Percentiles rank a stretch among this genome's conserved stretches.
These are phyloP conservation scores for Cephus rjabovi DNA, from an alignment of 2,888 invertebrate species.

Conservation along the genomic window DNA sequence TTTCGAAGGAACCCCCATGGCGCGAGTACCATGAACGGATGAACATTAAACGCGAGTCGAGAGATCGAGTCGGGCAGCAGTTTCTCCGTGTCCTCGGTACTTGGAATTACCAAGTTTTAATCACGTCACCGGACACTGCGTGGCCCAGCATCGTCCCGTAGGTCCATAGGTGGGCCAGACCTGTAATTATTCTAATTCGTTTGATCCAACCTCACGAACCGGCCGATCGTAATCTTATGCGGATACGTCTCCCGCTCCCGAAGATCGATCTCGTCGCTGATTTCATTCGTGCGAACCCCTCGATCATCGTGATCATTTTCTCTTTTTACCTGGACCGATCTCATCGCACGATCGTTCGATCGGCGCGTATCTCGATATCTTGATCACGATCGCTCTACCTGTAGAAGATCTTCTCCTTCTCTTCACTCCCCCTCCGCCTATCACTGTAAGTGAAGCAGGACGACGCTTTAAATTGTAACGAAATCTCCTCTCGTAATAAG, in stretches of 20 bases:
- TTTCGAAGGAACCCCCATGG: neutral
- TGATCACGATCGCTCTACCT: neutral
- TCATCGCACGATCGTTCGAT: neutral
- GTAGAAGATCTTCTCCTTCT: neutral
- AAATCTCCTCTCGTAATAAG: constrained; percentile 33
- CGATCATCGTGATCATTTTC: neutral
- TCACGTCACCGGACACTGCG: neutral
- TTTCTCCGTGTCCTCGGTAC: neutral
- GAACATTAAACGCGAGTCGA: neutral
- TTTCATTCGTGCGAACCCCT: neutral
- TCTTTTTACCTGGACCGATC: neutral
- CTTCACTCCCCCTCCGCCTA: neutral
- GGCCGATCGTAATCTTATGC: neutral
- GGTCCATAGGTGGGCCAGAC: neutral
- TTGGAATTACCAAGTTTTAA: neutral
- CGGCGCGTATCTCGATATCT: neutral
- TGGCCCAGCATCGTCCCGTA: neutral
- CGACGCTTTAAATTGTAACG: constrained; percentile 34
- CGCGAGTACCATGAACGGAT: neutral
- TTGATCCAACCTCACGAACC: neutral
- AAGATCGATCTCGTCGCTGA: neutral
- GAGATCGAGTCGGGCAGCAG: neutral
- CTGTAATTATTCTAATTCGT: neutral
- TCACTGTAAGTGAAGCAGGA: neutral
- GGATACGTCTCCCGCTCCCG: neutral